Percentiles rank a stretch among this genome's conserved stretches.
These are phyloP conservation scores for Mamestra configurata DNA, from an alignment of 1,140 invertebrate genomes.

Conservation along the genomic window DNA sequence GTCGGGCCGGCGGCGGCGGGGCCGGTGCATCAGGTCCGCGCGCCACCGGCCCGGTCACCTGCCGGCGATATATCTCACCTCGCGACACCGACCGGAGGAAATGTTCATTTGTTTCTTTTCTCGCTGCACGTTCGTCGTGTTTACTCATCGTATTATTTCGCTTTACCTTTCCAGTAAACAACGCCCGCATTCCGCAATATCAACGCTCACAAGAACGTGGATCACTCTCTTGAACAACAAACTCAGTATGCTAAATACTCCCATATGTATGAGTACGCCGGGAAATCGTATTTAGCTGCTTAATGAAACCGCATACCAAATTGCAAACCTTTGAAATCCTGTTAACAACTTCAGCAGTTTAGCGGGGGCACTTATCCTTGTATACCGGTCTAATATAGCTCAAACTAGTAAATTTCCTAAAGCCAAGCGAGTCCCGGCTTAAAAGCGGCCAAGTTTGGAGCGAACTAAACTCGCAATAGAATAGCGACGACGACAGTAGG, in stretches of 20 bases:
- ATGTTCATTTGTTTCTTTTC: not conserved
- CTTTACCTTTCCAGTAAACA: not conserved
- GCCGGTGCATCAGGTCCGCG: not conserved
- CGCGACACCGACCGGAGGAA: not conserved
- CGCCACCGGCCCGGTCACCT: not conserved
- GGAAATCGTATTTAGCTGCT: slow-evolving; percentile 38
- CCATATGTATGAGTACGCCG: slow-evolving; percentile 22
- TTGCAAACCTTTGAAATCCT: slow-evolving; percentile 52
- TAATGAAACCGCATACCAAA: slow-evolving; percentile 54
- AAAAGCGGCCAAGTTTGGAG: slow-evolving; percentile 46
- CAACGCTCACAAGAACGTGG: not conserved
- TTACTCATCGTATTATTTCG: not conserved
- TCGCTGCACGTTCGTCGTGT: not conserved
- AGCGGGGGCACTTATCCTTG: slow-evolving; percentile 46
- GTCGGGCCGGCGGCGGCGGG: not conserved
- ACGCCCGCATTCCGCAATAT: not conserved
- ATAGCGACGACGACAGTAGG: slow-evolving; percentile 36
- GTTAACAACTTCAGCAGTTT: slow-evolving; percentile 51
- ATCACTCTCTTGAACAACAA: not conserved
- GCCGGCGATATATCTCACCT: not conserved
- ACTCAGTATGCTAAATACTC: not conserved
- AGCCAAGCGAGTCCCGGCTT: slow-evolving; percentile 39
- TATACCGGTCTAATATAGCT: slow-evolving; percentile 47
- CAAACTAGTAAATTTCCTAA: slow-evolving; percentile 48
- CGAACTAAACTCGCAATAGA: slow-evolving; percentile 45